A percentile compares a stretch with the other conserved stretches of the same genome.
These are phyloP conservation scores for Megaceryle maxima DNA, from an alignment of 2,113 vertebrate species.

Conservation along the genomic window DNA sequence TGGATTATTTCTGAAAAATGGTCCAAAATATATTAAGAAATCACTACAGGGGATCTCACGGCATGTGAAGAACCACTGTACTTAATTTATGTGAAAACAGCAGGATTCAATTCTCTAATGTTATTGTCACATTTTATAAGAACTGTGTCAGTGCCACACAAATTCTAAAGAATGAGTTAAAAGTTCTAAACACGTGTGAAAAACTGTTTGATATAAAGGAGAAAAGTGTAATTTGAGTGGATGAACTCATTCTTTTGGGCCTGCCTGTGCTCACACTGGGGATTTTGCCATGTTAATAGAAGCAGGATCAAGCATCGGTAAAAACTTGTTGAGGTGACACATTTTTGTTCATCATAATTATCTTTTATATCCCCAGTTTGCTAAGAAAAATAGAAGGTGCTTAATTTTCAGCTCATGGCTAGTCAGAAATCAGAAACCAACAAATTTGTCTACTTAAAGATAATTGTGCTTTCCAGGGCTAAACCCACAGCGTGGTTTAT, in stretches of 20 bases:
- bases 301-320: not conserved
- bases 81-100: slow-evolving; percentile 53
- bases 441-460: not conserved
- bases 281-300: not conserved
- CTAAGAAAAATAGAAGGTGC: not conserved
- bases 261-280: not conserved
- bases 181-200: not conserved
- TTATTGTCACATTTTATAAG: slow-evolving; percentile 27
- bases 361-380: not conserved
- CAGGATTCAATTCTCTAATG: slow-evolving; percentile 18
- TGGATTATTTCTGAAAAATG: slow-evolving; percentile 14
- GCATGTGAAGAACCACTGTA: not conserved
- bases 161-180: slow-evolving; percentile 18
- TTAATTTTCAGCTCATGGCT: not conserved
- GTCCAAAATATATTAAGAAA: slow-evolving; percentile 27
- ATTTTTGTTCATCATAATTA: not conserved
- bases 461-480: not conserved
- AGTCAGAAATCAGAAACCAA: not conserved
- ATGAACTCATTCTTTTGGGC: not conserved
- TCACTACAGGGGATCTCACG: slow-evolving; percentile 32
- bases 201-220: not conserved
- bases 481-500: not conserved
- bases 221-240: not conserved
- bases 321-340: not conserved
- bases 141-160: not conserved